A percentile compares a stretch with the other conserved stretches of the same genome.
These are phyloP conservation scores for Chrysocyon brachyurus DNA, from an alignment of 2,797 vertebrate species.

Conservation along the genomic window DNA sequence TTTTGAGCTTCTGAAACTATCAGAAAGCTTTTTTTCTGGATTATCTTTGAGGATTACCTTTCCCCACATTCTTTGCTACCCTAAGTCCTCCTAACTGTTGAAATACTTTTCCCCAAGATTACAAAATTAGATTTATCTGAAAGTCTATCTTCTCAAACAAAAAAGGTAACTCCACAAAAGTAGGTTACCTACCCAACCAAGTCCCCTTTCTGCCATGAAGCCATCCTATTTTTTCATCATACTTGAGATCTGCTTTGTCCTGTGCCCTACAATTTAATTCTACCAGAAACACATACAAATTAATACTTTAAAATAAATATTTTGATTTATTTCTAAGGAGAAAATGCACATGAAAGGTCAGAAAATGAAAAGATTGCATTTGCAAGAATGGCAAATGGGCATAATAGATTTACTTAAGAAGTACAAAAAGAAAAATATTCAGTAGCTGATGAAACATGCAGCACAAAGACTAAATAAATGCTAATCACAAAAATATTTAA, in stretches of 20 bases:
- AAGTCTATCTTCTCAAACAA: not conserved
- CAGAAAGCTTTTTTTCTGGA: not conserved
- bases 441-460: not conserved
- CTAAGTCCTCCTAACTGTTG: not conserved
- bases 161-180: not conserved
- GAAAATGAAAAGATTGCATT: slow-evolving; percentile 45
- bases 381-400: slow-evolving; percentile 9
- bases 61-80: slow-evolving; percentile 23
- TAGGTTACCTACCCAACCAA: slow-evolving; percentile 14
- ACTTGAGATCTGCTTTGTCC: not conserved
- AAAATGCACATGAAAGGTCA: slow-evolving; percentile 3
- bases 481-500: slow-evolving; percentile 54
- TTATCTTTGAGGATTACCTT: not conserved
- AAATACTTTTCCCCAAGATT: slow-evolving; percentile 13
- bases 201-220: slow-evolving; percentile 32
- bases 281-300: not conserved
- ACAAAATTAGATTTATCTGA: not conserved
- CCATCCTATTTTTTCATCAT: not conserved
- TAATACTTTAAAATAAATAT: not conserved
- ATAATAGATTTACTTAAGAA: not conserved
- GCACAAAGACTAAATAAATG: not conserved
- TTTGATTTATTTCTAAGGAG: not conserved
- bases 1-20: slow-evolving; percentile 26
- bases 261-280: not conserved
- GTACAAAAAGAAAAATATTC: slow-evolving; percentile 58